Percentiles rank a stretch among this genome's conserved stretches.
Evolutionary conservation across 2,888 invertebrate species (phyloP).

Genomic region (Hydropsyche betteni): DNA sequence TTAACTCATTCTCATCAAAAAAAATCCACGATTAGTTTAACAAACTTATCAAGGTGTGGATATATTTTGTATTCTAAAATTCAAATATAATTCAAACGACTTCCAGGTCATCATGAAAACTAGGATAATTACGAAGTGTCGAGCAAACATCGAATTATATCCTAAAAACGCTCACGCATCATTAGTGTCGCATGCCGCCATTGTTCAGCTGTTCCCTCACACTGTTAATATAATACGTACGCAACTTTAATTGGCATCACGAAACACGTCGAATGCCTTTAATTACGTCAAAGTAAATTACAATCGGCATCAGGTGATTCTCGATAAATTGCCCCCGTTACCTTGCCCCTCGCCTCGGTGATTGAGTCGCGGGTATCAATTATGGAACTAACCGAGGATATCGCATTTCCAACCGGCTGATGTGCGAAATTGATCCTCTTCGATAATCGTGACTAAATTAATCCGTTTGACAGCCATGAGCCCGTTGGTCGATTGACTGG

Average conservation of each 20-base stretch:
- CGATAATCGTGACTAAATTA: too few species aligned
- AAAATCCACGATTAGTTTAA: too few species aligned
- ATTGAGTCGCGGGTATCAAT: constrained; percentile 6
- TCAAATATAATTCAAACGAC: too few species aligned
- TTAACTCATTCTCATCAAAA: neutral
- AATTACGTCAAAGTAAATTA: constrained; percentile 10
- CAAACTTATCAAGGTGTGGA: too few species aligned
- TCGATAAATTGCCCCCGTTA: neutral
- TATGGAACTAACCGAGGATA: neutral
- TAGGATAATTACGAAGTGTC: too few species aligned
- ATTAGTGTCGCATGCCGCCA: neutral
- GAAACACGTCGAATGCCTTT: constrained; percentile 7
- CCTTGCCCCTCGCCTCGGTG: neutral
- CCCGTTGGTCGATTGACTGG: too few species aligned
- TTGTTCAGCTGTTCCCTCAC: neutral
- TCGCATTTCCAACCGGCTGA: neutral
- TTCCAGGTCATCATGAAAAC: too few species aligned
- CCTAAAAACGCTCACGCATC: neutral
- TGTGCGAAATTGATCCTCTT: too few species aligned
- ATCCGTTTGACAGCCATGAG: too few species aligned
- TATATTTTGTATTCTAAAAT: too few species aligned
- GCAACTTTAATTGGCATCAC: constrained; percentile 1
- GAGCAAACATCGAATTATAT: too few species aligned
- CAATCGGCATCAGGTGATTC: constrained; percentile 17
- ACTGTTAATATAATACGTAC: neutral